Conservation (phyloP, 2,113 vertebrate genomes). For the Scomber scombrus region DNA sequence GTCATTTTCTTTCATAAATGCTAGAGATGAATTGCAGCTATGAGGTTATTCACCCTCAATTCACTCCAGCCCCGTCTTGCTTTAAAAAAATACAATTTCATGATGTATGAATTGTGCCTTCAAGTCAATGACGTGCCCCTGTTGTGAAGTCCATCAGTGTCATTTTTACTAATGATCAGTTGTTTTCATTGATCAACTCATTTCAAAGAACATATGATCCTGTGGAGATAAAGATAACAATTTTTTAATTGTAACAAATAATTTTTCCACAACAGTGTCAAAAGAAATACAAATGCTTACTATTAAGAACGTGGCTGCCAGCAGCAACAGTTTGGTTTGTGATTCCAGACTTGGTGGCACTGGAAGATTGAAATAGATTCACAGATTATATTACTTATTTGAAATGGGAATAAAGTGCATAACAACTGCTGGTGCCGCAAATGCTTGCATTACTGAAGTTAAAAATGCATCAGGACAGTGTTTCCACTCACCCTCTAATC, state of each 20-base stretch:
- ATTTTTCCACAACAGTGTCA: rapidly evolving
- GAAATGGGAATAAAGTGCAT: background rate
- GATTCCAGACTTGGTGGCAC: constrained; percentile 78
- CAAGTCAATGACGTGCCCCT: background rate
- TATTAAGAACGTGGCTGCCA: constrained; percentile 83
- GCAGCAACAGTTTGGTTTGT: constrained; percentile 80
- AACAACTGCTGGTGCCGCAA: background rate
- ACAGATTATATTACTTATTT: constrained; percentile 5
- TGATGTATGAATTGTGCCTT: background rate
- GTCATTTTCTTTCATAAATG: constrained; percentile 48
- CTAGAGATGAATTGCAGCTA: background rate
- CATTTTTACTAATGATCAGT: background rate
- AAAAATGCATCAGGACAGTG: background rate
- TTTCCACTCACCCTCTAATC: constrained; percentile 82
- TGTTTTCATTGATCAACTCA: constrained; percentile 77
- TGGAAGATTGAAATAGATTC: constrained; percentile 57
- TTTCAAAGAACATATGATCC: constrained; percentile 88
- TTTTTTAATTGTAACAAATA: background rate
- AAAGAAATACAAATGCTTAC: constrained; percentile 51
- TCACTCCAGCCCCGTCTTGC: too few species aligned
- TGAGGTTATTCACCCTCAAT: background rate
- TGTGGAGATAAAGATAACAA: constrained; percentile 43
- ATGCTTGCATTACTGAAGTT: background rate
- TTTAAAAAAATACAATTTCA: too few species aligned
- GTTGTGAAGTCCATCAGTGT: background rate